phyloP scores from a whole-genome alignment of 2,797 vertebrate genomes.

The Tapera naevia region DNA sequence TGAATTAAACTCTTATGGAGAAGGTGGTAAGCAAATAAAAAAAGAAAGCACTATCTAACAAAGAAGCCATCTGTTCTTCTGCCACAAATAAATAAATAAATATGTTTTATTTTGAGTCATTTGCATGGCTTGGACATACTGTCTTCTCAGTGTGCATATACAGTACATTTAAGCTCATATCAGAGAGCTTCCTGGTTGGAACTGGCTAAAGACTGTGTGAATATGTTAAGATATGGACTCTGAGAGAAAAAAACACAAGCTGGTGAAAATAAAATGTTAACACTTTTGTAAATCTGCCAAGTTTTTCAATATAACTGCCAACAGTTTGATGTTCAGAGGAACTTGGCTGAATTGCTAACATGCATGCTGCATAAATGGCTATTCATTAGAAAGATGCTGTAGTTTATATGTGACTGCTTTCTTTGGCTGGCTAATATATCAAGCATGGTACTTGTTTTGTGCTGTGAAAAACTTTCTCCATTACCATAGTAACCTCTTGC shows the following conservation, averaged over 20 bases:
- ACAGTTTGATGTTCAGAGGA: slow-evolving; percentile 70
- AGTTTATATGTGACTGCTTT: slow-evolving; percentile 62
- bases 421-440: slow-evolving; percentile 80
- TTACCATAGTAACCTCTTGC: slow-evolving; percentile 88
- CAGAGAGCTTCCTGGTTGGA: slow-evolving; percentile 2
- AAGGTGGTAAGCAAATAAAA: slow-evolving; percentile 1
- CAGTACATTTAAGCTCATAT: not conserved
- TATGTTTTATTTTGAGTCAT: not conserved
- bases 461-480: slow-evolving; percentile 84
- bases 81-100: not conserved
- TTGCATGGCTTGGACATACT: not conserved
- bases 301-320: slow-evolving; percentile 68
- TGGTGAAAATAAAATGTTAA: slow-evolving; percentile 67
- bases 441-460: slow-evolving; percentile 80
- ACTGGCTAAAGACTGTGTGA: slow-evolving; percentile 40
- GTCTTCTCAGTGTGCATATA: not conserved
- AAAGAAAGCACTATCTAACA: not conserved
- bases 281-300: slow-evolving; percentile 73
- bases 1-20: slow-evolving; percentile 9
- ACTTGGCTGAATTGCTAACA: slow-evolving; percentile 63
- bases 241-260: not conserved
- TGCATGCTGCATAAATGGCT: slow-evolving; percentile 62
- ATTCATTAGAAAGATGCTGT: slow-evolving; percentile 71
- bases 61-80: slow-evolving; percentile 37
- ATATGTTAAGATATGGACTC: slow-evolving; percentile 64